Conservation (phyloP, 2,797 vertebrate genomes). For the Gymnocypris eckloni region DNA sequence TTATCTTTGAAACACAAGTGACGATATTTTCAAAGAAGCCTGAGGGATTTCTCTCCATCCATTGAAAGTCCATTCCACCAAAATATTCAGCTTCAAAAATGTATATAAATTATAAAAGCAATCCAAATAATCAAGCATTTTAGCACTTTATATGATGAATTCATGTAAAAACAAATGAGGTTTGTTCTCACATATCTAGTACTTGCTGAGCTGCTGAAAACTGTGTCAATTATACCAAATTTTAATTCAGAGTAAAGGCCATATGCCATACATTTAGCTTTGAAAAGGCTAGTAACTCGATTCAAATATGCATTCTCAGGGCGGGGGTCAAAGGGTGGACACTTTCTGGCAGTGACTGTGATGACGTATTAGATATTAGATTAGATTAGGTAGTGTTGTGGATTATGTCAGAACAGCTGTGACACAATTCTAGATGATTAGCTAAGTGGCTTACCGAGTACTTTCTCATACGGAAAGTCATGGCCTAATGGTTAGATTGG, state of each 20-base stretch:
- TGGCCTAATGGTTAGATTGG: too few species aligned
- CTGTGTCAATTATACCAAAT: conserved; percentile 53
- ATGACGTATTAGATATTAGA: conserved; percentile 71
- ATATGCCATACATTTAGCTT: conserved; percentile 57
- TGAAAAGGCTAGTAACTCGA: conserved; percentile 57
- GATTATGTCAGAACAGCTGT: conserved; percentile 73
- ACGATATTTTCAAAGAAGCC: background rate
- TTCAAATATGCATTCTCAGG: conserved; percentile 49
- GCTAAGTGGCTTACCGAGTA: conserved; percentile 56
- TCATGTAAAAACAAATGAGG: background rate
- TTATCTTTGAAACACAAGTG: background rate
- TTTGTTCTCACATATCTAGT: background rate
- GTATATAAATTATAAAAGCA: background rate
- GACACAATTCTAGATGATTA: conserved; percentile 47
- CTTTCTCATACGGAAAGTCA: background rate
- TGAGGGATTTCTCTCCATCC: background rate
- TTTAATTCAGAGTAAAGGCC: conserved; percentile 52
- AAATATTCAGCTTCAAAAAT: background rate
- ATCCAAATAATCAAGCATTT: background rate
- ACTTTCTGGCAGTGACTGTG: conserved; percentile 58
- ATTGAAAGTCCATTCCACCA: background rate
- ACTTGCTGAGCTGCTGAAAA: conserved; percentile 12
- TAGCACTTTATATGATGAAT: background rate
- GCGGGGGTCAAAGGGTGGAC: conserved; percentile 19
- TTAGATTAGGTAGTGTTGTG: conserved; percentile 74